Evolutionary conservation across 2,113 vertebrate genomes (phyloP), one percentile per base, ranked within the genome.

Genomic region (Phalacrocorax carbo): DNA sequence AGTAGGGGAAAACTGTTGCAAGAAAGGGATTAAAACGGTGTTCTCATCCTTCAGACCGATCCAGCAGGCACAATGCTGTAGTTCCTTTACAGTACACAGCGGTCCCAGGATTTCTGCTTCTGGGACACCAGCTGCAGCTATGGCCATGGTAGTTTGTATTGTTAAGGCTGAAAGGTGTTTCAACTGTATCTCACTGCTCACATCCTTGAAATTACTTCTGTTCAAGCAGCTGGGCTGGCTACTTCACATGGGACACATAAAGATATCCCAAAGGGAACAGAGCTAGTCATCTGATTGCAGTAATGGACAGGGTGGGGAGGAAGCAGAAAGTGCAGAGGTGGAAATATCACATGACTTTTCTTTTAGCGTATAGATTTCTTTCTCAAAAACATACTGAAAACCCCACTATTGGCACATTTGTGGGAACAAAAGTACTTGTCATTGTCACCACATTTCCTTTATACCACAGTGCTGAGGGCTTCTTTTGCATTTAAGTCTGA

Each of bases 371-470:
- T 5, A 36, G 19, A 46, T 17, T 46, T 46, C 17, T 46, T 40
- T 79, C 34, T 62, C 29, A 66, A 78, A 93, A 73, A 30, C 0
- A 0, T 26, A 6, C 21, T 70, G 68, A 69, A 82, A 70, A 5
- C 5, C 10, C 9, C 12, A 30, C 36, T 0, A 0, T 0, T 49
- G 65, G 40, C 38, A 58, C 26, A 21, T 38, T 20, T 49, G 44
- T 49, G 22, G 21, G n/a, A 30, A 7, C 15, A 16, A 13, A 14
- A 68, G 13, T 17, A 17, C 19, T 70, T 69, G 49, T 29, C 15
- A 3, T 29, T 90, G 70, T 48, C 30, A 36, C n/a, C 48, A 55
- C 14, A 3, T 18, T 51, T 73, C 19, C 19, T 27, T 79, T 49
- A 9, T 40, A 66, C 16, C 46, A 40, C 11, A 76, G n/a, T 21